phyloP scores from a whole-genome alignment of 2,113 vertebrate genomes.

The Axis porcinus region DNA sequence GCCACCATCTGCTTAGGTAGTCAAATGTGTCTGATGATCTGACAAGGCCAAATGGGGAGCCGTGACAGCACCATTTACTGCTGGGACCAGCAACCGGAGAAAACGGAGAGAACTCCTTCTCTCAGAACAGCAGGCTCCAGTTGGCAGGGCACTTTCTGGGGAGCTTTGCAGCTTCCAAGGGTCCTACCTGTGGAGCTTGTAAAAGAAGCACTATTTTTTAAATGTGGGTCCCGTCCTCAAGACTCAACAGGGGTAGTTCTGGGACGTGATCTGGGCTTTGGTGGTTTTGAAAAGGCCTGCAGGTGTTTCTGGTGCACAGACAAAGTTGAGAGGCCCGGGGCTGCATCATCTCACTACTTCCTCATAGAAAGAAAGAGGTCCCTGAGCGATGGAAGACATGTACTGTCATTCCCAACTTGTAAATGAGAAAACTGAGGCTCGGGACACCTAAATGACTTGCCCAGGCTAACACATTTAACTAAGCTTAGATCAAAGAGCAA shows the following conservation, averaged over 20 bases:
- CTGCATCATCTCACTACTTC: neutral
- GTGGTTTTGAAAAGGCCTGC: neutral
- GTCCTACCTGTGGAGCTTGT: neutral
- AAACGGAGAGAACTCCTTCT: accelerated
- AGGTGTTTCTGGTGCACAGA: neutral
- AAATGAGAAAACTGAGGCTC: neutral
- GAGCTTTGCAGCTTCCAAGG: neutral
- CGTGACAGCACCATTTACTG: neutral
- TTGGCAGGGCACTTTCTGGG: neutral
- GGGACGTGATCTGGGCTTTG: accelerated
- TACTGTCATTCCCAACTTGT: neutral
- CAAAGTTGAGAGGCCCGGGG: neutral
- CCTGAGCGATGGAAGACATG: neutral
- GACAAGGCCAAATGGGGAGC: constrained; percentile 22
- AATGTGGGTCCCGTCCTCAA: neutral
- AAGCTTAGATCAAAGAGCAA: neutral
- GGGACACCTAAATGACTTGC: neutral
- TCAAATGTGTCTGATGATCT: neutral
- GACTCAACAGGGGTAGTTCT: neutral
- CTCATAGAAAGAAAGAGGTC: neutral
- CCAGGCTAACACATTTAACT: neutral
- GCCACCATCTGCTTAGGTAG: constrained; percentile 59
- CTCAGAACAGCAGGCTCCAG: neutral
- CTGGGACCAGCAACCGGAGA: neutral
- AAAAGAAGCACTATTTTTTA: neutral